Conservation (phyloP, 2,797 vertebrate species). For the Eutrigla gurnardus region DNA sequence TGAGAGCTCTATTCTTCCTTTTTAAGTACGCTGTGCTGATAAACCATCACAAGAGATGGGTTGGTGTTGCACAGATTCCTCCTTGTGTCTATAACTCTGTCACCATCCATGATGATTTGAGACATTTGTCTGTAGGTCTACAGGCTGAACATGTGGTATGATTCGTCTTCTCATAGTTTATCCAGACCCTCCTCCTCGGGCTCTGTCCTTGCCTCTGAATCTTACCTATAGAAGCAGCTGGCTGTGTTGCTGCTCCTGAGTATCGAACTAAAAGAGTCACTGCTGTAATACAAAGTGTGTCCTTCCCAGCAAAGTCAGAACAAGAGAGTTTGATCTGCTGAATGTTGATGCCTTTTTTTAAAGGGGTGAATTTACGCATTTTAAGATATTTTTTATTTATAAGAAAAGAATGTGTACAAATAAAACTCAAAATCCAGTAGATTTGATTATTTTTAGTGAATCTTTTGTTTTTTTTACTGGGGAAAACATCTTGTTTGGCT, state of each 20-base stretch:
- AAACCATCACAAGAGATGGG: constrained; percentile 10
- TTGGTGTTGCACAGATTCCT: neutral
- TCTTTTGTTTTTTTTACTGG: neutral
- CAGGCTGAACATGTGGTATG: constrained; percentile 31
- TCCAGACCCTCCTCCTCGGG: constrained; percentile 15
- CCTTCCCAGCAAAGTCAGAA: constrained; percentile 16
- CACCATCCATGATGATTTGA: constrained; percentile 27
- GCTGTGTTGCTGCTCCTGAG: constrained; percentile 5
- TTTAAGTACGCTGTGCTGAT: constrained; percentile 2
- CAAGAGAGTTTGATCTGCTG: neutral
- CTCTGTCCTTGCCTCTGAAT: constrained; percentile 44
- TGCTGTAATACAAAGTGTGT: constrained; percentile 20
- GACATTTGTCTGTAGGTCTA: constrained; percentile 31
- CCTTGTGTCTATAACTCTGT: constrained; percentile 1
- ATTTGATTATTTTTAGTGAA: constrained; percentile 1
- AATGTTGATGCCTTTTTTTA: neutral
- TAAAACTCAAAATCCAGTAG: neutral
- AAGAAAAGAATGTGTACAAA: neutral
- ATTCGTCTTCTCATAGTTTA: constrained; percentile 16
- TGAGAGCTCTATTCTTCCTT: neutral
- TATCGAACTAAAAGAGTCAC: constrained; percentile 32
- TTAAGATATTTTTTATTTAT: neutral
- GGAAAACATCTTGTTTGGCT: neutral
- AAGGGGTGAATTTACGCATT: neutral
- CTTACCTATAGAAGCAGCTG: constrained; percentile 31